Conservation (phyloP, 2,797 vertebrate genomes). For the Xyrichtys novacula region DNA sequence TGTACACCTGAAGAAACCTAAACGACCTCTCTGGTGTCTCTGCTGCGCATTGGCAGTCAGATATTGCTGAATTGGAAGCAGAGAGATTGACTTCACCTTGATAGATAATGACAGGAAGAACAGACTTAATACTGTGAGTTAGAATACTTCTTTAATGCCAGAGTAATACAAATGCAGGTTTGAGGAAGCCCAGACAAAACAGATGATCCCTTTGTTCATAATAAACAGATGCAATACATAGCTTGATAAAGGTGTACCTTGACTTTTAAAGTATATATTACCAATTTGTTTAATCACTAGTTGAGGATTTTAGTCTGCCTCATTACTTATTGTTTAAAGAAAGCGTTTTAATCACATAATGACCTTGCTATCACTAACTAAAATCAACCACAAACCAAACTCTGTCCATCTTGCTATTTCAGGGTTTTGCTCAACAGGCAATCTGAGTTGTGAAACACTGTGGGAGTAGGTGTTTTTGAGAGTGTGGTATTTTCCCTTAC, state of each 20-base stretch:
- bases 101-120: background rate
- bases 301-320: background rate
- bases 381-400: constrained; percentile 24
- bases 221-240: constrained; percentile 23
- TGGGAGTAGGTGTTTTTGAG: constrained; percentile 36
- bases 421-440: background rate
- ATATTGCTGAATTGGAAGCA: constrained; percentile 25
- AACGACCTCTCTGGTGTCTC: constrained; percentile 57
- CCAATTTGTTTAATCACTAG: background rate
- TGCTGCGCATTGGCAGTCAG: constrained; percentile 5
- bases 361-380: background rate
- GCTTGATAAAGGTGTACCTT: background rate
- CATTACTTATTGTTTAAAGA: background rate
- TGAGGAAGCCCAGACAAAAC: background rate
- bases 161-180: constrained; percentile 1
- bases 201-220: constrained; percentile 10
- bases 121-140: background rate
- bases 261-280: background rate
- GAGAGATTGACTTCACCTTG: constrained; percentile 26
- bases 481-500: constrained; percentile 41
- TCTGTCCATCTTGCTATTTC: constrained; percentile 10
- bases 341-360: background rate
- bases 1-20: constrained; percentile 57
- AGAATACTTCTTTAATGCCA: constrained; percentile 13
- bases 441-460: constrained; percentile 7